These are phyloP conservation scores for Buceros bicornis DNA, from an alignment of 2,797 vertebrate genomes.

Conservation along the genomic window DNA sequence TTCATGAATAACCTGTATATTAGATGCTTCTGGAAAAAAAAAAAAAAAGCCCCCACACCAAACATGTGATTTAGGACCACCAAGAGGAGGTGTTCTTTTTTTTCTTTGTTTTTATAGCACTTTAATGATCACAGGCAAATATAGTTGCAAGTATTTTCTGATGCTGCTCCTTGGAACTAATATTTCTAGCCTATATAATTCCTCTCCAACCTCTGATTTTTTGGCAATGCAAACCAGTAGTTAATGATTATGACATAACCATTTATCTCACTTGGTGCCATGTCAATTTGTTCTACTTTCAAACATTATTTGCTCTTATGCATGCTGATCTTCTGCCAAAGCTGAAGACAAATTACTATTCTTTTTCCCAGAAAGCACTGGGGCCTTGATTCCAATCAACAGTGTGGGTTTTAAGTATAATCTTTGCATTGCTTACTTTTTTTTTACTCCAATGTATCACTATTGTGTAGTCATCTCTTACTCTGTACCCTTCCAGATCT, in stretches of 20 bases:
- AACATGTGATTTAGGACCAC: not conserved
- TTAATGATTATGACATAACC: constrained; percentile 75
- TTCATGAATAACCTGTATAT: not conserved
- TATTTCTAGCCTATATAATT: constrained; percentile 36
- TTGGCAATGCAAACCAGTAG: constrained; percentile 59
- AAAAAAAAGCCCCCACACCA: not conserved
- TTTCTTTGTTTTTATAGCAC: not conserved
- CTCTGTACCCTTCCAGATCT: not conserved
- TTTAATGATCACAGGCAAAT: constrained; percentile 9
- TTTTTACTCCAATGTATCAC: not conserved
- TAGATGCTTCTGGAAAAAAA: constrained; percentile 6
- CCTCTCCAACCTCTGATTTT: constrained; percentile 31
- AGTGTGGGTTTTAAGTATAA: constrained; percentile 9
- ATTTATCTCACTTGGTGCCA: constrained; percentile 71
- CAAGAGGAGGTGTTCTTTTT: not conserved
- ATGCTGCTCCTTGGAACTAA: not conserved
- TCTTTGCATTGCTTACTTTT: not conserved
- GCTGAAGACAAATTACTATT: constrained; percentile 18
- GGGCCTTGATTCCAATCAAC: constrained; percentile 15
- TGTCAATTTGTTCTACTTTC: constrained; percentile 57
- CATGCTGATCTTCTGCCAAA: constrained; percentile 51
- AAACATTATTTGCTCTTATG: constrained; percentile 59
- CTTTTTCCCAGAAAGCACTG: constrained; percentile 7
- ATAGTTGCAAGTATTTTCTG: constrained; percentile 45
- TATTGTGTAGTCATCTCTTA: constrained; percentile 7